Evolutionary conservation across 2,888 invertebrate species (phyloP).

Genomic region (Druceiella hillmani): DNA sequence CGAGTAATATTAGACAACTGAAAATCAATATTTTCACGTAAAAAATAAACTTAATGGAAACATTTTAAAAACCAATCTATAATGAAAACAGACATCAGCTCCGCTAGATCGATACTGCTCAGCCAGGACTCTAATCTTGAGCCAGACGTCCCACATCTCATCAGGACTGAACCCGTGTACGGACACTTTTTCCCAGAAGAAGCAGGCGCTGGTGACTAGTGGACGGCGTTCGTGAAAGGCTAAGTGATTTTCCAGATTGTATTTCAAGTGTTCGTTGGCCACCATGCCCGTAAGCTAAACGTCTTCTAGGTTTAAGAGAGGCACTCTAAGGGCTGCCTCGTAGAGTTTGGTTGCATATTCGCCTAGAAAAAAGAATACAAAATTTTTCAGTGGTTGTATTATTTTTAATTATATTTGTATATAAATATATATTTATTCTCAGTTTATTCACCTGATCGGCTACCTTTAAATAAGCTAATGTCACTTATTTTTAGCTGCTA

Average conservation of each 20-base stretch:
- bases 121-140: constrained; percentile 24
- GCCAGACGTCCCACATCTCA: constrained; percentile 31
- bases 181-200: constrained; percentile 32
- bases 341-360: constrained; percentile 38
- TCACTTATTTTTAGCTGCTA: too few relatives aligned
- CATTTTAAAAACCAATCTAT: too few relatives aligned
- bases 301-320: constrained; percentile 64
- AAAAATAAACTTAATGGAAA: too few relatives aligned
- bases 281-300: constrained; percentile 67
- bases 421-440: too few relatives aligned
- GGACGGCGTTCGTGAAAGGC: constrained; percentile 51
- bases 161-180: constrained; percentile 31
- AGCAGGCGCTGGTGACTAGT: constrained; percentile 29
- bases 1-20: too few relatives aligned
- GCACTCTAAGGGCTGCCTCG: constrained; percentile 47
- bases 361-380: constrained; percentile 32
- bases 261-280: constrained; percentile 46
- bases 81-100: too few relatives aligned
- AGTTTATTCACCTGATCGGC: too few relatives aligned
- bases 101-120: constrained; percentile 13
- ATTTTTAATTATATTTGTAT: too few relatives aligned
- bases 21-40: too few relatives aligned
- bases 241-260: too few relatives aligned
- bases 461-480: too few relatives aligned
- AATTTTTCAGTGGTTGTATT: too few relatives aligned